These are phyloP conservation scores for Grapholita molesta DNA, from an alignment of 1,140 invertebrate species.

Conservation along the genomic window DNA sequence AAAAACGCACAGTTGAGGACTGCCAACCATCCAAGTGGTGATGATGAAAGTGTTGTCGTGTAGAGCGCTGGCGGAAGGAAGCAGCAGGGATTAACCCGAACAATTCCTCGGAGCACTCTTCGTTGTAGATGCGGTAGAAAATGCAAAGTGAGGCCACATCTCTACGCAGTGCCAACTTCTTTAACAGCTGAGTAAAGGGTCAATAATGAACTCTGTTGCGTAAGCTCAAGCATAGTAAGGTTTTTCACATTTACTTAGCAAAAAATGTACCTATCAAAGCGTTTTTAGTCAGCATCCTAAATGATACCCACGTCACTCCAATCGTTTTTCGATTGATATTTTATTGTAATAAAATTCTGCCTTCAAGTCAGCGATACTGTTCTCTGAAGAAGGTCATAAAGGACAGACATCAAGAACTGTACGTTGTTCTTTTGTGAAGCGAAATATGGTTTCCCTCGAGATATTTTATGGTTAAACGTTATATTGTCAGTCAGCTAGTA, in stretches of 20 bases:
- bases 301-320: not conserved
- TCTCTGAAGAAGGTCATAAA: not conserved
- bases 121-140: no score
- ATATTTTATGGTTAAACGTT: not conserved
- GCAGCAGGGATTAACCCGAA: no score
- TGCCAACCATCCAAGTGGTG: no score
- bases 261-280: not conserved
- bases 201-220: no score
- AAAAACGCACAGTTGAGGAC: no score
- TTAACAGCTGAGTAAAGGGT: no score
- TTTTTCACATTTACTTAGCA: not conserved
- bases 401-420: not conserved
- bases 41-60: no score
- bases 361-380: not conserved
- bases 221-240: not conserved
- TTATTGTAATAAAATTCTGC: constrained; percentile 9
- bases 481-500: not conserved
- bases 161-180: no score
- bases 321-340: constrained; percentile 10
- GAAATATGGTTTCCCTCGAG: not conserved
- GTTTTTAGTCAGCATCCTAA: not conserved
- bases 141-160: no score
- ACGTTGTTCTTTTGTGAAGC: not conserved
- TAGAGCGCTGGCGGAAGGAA: no score
- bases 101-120: no score